These are phyloP conservation scores for Drosophila setifemur DNA, from an alignment of 1,140 invertebrate species.

Conservation along the genomic window DNA sequence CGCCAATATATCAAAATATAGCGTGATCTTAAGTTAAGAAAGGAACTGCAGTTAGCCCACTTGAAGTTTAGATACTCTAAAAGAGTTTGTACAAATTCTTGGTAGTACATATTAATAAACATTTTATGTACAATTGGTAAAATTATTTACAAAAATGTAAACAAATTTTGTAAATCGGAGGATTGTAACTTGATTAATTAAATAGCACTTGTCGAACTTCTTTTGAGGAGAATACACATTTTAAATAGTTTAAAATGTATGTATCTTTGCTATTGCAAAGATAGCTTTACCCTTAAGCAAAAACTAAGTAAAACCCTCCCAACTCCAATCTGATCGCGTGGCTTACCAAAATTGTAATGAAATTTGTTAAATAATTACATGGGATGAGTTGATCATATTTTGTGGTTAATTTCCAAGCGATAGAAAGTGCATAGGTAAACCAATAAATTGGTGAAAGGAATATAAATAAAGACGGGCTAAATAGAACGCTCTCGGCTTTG, in stretches of 20 bases:
- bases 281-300: background rate
- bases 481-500: slow-evolving; percentile 14
- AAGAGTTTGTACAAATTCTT: background rate
- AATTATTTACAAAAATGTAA: too few species aligned
- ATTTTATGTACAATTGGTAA: too few species aligned
- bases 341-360: slow-evolving; percentile 36
- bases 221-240: too few species aligned
- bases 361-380: slow-evolving; percentile 24
- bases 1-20: background rate
- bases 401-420: slow-evolving; percentile 28
- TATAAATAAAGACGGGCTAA: background rate
- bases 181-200: too few species aligned
- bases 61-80: background rate
- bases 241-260: too few species aligned
- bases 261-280: too few species aligned
- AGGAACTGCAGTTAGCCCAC: background rate
- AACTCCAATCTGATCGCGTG: slow-evolving; percentile 6
- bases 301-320: background rate
- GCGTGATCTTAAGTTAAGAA: background rate
- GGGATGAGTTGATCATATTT: slow-evolving; percentile 44
- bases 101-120: too few species aligned
- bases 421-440: slow-evolving; percentile 42
- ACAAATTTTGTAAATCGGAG: too few species aligned
- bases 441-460: slow-evolving; percentile 23
- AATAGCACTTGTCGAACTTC: too few species aligned